Evolutionary conservation across 2,113 vertebrate species (phyloP).

Genomic region (Collichthys lucidus): DNA sequence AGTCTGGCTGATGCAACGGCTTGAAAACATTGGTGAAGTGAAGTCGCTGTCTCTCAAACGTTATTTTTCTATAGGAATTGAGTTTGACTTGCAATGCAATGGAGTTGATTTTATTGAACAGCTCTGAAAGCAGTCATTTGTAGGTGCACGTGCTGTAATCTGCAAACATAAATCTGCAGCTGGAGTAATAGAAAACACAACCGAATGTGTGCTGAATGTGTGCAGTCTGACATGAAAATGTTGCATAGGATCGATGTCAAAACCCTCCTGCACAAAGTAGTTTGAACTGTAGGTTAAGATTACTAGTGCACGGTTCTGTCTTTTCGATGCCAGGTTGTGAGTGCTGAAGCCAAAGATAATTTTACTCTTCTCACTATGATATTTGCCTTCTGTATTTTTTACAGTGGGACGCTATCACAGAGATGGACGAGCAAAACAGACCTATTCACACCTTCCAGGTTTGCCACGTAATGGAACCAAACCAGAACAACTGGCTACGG

Average conservation of each 20-base stretch:
- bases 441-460: constrained; percentile 99
- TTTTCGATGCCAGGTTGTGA: no score
- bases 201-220: not conserved
- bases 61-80: constrained; percentile 59
- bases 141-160: not conserved
- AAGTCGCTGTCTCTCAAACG: constrained; percentile 49
- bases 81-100: constrained; percentile 23
- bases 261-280: no score
- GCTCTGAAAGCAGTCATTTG: constrained; percentile 11
- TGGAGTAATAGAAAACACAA: not conserved
- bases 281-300: no score
- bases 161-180: not conserved
- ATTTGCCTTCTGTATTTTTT: constrained; percentile 36
- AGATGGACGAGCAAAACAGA: constrained; percentile 98
- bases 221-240: not conserved
- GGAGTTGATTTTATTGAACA: constrained; percentile 14
- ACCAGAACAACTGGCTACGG: constrained; percentile 99
- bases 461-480: constrained; percentile 98
- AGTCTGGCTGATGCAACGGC: constrained; percentile 75
- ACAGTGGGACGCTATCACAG: constrained; percentile 98
- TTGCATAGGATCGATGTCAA: not conserved
- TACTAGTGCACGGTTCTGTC: no score
- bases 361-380: not conserved
- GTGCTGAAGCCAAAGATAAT: not conserved
- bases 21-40: constrained; percentile 70